These are phyloP conservation scores for Leptopilina clavipes DNA, from an alignment of 1,140 invertebrate genomes.

Conservation along the genomic window DNA sequence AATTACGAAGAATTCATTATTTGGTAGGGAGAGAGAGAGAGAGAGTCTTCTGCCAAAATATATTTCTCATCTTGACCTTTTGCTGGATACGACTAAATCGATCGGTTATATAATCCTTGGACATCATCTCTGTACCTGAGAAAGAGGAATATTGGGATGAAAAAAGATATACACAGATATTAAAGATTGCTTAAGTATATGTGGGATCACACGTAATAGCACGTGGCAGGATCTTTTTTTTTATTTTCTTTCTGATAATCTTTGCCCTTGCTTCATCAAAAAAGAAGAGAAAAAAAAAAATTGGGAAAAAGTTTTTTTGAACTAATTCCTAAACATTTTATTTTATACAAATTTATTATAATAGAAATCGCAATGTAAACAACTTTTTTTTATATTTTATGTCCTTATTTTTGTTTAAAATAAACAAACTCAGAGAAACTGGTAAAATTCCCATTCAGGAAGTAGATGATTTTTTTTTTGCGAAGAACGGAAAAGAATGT, in stretches of 20 bases:
- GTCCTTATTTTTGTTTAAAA: not conserved
- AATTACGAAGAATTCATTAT: slow-evolving; percentile 40
- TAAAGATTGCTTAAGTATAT: slow-evolving; percentile 32
- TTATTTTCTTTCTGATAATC: not conserved
- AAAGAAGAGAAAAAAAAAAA: not conserved
- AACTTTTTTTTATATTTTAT: not conserved
- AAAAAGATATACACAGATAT: not conserved
- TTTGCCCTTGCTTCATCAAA: not conserved
- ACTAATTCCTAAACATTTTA: not conserved
- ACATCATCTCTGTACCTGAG: slow-evolving; percentile 13
- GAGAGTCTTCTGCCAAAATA: slow-evolving; percentile 62
- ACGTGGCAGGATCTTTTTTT: slow-evolving; percentile 22
- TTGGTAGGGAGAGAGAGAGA: slow-evolving; percentile 47
- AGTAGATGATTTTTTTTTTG: slow-evolving; percentile 26
- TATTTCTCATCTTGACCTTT: slow-evolving; percentile 67
- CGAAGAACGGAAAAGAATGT: not conserved
- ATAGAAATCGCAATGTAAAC: not conserved
- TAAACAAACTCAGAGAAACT: not conserved
- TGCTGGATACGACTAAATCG: slow-evolving; percentile 54
- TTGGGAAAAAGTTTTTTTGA: not conserved
- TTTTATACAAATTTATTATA: not conserved
- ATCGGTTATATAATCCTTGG: slow-evolving; percentile 61
- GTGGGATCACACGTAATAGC: slow-evolving; percentile 9
- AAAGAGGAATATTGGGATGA: slow-evolving; percentile 7
- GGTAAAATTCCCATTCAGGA: not conserved